phyloP scores from a whole-genome alignment of 35 echinoderm and acorn worm species.

The Stichopus chloronotus region DNA sequence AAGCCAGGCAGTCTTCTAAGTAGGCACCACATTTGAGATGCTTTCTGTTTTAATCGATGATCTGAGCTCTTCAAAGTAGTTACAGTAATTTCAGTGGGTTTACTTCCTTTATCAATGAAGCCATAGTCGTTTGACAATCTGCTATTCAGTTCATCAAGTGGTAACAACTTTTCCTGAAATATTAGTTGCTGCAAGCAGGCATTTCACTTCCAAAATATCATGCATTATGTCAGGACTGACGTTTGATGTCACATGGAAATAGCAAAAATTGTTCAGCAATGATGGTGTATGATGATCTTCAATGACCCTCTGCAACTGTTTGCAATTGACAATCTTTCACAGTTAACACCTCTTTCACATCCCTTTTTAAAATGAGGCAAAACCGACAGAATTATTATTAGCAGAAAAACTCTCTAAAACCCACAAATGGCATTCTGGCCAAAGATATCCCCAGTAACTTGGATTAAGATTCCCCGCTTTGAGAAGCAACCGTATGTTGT shows the following conservation, averaged over 20 bases:
- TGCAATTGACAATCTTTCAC: background rate
- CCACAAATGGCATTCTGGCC: conserved; percentile 46
- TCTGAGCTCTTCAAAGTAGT: too few species aligned
- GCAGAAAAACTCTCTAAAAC: conserved; percentile 48
- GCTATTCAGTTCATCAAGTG: background rate
- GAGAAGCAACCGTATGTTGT: background rate
- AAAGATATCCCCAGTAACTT: conserved; percentile 29
- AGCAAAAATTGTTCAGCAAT: background rate
- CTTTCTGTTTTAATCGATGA: too few species aligned
- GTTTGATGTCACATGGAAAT: conserved; percentile 35
- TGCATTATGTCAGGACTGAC: conserved; percentile 29
- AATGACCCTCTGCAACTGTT: background rate
- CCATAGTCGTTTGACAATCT: conserved; percentile 35
- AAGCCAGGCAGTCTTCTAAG: too few species aligned
- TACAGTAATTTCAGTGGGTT: conserved; percentile 1
- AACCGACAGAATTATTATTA: conserved; percentile 12
- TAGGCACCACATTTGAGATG: too few species aligned
- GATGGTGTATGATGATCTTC: background rate
- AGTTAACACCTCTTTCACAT: background rate
- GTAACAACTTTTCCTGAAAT: conserved; percentile 25
- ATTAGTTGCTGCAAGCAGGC: background rate
- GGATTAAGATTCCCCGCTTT: conserved; percentile 14
- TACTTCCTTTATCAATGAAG: conserved; percentile 43
- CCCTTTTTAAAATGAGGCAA: background rate
- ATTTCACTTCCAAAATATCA: conserved; percentile 32